Percentiles rank a stretch among this genome's conserved stretches.
These are phyloP conservation scores for Xenopus borealis DNA, from an alignment of 2,113 vertebrate genomes.

Conservation along the genomic window DNA sequence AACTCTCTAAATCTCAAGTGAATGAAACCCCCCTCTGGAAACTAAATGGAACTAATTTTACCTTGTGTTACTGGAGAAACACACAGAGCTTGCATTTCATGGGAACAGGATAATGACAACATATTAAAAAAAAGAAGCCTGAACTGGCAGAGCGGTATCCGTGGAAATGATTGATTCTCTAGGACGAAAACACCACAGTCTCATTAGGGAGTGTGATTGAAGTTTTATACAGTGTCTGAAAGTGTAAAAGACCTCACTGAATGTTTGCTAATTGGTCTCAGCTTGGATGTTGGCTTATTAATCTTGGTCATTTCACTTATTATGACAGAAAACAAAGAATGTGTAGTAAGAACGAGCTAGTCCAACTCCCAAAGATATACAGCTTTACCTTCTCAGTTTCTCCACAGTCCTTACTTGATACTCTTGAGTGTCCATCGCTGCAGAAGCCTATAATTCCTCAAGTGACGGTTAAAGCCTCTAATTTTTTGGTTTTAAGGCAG, in stretches of 20 bases:
- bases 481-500: too few species aligned
- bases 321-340: slow-evolving; percentile 6
- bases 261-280: slow-evolving; percentile 14
- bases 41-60: slow-evolving; percentile 32
- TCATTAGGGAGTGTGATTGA: slow-evolving; percentile 1
- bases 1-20: slow-evolving; percentile 19
- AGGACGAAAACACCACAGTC: background rate
- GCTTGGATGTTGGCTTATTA: slow-evolving; percentile 24
- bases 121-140: background rate
- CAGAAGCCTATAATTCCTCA: too few species aligned
- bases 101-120: background rate
- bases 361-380: background rate
- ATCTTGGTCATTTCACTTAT: slow-evolving; percentile 1
- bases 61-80: background rate
- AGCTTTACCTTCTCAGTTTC: too few species aligned
- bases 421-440: too few species aligned
- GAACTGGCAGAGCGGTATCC: slow-evolving; percentile 6
- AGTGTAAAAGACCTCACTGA: slow-evolving; percentile 8
- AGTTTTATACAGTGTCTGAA: slow-evolving; percentile 1
- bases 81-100: background rate
- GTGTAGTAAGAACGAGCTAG: background rate
- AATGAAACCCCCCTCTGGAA: slow-evolving; percentile 2
- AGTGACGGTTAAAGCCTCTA: too few species aligned
- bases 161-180: background rate
- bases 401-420: too few species aligned